Evolutionary conservation across 2,113 vertebrate genomes (phyloP), one percentile per base, ranked within the genome.

Genomic region (Toxotes jaculatrix): DNA sequence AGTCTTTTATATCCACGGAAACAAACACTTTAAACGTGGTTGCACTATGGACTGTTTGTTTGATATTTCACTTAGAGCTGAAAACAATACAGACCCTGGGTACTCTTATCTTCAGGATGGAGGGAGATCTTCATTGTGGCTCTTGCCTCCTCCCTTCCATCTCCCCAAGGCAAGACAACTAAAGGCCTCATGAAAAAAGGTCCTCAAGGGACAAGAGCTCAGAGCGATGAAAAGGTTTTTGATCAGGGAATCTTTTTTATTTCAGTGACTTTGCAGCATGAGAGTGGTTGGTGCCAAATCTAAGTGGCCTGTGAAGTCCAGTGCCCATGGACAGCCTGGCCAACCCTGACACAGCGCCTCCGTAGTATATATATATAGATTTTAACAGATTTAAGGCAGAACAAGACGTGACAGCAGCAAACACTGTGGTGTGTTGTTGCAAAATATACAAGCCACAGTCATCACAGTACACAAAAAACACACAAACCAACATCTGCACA

Each of bases 191-290:
- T 14, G 2, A 64, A 86, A 80, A 80, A 73, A 65, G 13, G 43
- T 47, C 45, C 80, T 76, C 14, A 11, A 43, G 72, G 57, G 69
- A 88, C 42, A 83, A 84, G 55, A 31, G 49, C 60, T 84, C 3
- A 2, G 67, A 74, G 79, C 68, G 80, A 91, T 92, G 76, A 90
- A 87, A 84, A 82, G 67, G 49, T 85, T 85, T 91, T 85, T 10
- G 11, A 88, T 67, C 66, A 61, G 80, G 53, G 31, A 82, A 86
- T 82, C 42, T 9, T 67, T 53, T 53, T 72, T 80, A 57, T 82
- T 73, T 27, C n/a, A 42, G 84, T 14, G 67, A 86, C 81, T 90
- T 77, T 74, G 85, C 85, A 80, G 80, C 74, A 68, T 11, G 60
- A 77, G 74, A 82, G 65, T 47, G 61, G 66, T 73, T 82, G 67